These are phyloP conservation scores for Prosapia bicincta DNA, from an alignment of 2,888 invertebrate genomes.

Conservation along the genomic window DNA sequence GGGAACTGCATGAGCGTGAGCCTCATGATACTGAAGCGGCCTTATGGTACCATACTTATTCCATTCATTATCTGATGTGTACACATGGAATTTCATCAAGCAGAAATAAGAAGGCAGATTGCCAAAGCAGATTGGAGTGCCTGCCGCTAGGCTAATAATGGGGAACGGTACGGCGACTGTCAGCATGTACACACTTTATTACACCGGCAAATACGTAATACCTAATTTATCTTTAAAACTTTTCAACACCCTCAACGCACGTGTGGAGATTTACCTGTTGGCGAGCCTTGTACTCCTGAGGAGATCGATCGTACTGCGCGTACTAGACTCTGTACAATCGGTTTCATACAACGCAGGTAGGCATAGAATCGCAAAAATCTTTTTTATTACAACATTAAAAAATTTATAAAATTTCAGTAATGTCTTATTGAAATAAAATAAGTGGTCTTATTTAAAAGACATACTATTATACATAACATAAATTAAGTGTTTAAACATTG, in stretches of 20 bases:
- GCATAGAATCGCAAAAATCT: too few relatives aligned
- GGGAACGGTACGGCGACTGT: neutral
- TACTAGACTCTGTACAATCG: too few relatives aligned
- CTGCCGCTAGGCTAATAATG: neutral
- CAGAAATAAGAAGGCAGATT: neutral
- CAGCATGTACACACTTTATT: neutral
- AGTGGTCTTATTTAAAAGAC: too few relatives aligned
- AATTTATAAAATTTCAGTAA: too few relatives aligned
- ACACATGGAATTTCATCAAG: neutral
- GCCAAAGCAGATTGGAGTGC: neutral
- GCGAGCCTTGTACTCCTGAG: neutral
- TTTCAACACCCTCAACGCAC: neutral
- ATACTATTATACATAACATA: too few relatives aligned
- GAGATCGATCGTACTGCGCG: neutral
- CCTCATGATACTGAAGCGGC: neutral
- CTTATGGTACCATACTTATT: neutral
- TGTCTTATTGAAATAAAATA: too few relatives aligned
- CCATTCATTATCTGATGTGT: neutral
- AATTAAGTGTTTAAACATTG: too few relatives aligned
- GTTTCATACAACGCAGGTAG: too few relatives aligned
- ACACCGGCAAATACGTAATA: neutral
- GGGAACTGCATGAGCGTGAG: too few relatives aligned
- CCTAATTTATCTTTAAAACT: neutral
- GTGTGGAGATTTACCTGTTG: neutral
- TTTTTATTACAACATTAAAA: too few relatives aligned